Evolutionary conservation across 2,888 invertebrate species (phyloP).

Genomic region (Eristalinus sepulchralis): DNA sequence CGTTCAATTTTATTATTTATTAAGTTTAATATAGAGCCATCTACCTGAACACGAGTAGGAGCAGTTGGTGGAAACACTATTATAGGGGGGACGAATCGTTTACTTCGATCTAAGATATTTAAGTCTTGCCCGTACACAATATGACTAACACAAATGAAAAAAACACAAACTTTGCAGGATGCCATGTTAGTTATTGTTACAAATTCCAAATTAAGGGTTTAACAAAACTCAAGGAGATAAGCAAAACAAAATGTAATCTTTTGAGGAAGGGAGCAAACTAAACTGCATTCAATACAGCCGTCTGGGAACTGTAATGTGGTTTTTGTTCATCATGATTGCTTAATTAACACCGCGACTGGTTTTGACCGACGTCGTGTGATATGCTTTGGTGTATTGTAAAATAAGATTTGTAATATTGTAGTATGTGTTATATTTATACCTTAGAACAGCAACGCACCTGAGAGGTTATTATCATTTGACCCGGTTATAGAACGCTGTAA

Average conservation of each 20-base stretch:
- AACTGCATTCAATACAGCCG: neutral
- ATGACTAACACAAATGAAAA: neutral
- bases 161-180: neutral
- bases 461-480: neutral
- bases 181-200: neutral
- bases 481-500: neutral
- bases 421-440: neutral
- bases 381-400: neutral
- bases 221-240: neutral
- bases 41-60: slow-evolving; percentile 60
- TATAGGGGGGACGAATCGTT: slow-evolving; percentile 39
- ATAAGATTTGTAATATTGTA: neutral
- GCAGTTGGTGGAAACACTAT: slow-evolving; percentile 52
- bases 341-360: neutral
- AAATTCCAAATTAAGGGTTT: neutral
- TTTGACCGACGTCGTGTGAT: neutral
- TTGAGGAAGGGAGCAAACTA: neutral
- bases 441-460: neutral
- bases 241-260: neutral
- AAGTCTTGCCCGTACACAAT: neutral
- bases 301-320: neutral
- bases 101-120: neutral
- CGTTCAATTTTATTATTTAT: neutral
- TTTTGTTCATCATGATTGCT: neutral
- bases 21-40: neutral